Conservation (phyloP, 2,888 invertebrate genomes). For the Tetragnatha montana region DNA sequence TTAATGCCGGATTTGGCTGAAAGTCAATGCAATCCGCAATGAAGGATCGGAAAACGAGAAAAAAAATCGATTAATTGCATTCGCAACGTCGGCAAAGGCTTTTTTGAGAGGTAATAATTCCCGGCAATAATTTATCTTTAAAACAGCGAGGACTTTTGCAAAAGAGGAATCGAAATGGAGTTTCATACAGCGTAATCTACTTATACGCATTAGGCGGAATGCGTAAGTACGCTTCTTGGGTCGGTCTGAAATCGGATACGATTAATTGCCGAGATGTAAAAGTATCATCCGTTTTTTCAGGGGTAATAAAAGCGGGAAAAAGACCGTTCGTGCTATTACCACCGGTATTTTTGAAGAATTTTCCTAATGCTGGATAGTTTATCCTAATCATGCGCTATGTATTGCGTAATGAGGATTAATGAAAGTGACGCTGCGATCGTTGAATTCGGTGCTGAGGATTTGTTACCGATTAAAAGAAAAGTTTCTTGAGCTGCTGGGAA, state of each 20-base stretch:
- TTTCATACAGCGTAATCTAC: not conserved
- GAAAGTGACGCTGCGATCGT: not conserved
- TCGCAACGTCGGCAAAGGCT: not conserved
- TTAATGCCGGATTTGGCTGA: slow-evolving; percentile 7
- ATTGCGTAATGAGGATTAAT: not conserved
- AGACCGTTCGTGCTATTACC: not conserved
- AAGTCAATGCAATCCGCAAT: slow-evolving; percentile 45
- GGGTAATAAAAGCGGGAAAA: not conserved
- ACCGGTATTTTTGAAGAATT: not conserved
- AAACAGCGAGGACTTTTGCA: slow-evolving; percentile 17
- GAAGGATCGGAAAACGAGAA: slow-evolving; percentile 31
- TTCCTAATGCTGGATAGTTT: not conserved
- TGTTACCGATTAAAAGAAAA: not conserved
- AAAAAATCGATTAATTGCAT: slow-evolving; percentile 60
- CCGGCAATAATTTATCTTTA: slow-evolving; percentile 52
- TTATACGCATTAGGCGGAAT: not conserved
- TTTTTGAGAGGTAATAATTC: slow-evolving; percentile 44
- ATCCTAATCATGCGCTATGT: not conserved
- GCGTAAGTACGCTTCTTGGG: not conserved
- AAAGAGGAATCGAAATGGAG: slow-evolving; percentile 2
- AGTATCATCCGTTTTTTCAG: not conserved
- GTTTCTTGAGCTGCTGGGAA: too few relatives aligned
- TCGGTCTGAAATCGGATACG: not conserved
- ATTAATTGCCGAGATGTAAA: not conserved
- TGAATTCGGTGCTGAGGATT: not conserved